Conservation (phyloP, 2,797 vertebrate genomes). For the Leptodactylus fallax region DNA sequence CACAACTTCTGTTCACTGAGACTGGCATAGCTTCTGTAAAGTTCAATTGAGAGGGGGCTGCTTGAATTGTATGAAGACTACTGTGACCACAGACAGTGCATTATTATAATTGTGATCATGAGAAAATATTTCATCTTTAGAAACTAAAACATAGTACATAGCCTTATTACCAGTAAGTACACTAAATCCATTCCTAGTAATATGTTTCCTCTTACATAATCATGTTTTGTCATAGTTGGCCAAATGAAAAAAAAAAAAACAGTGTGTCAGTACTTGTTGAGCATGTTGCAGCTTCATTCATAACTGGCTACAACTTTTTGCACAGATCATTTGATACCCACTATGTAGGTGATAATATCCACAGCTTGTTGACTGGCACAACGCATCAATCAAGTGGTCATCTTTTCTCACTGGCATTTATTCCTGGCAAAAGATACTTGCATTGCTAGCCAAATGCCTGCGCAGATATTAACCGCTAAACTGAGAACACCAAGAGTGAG, state of each 20-base stretch:
- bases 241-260: background rate
- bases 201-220: no score
- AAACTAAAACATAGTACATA: no score
- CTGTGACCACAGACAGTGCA: no score
- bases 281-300: background rate
- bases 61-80: no score
- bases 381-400: constrained; percentile 16
- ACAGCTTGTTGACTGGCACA: constrained; percentile 16
- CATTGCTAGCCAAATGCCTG: constrained; percentile 29
- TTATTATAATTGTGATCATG: no score
- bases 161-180: no score
- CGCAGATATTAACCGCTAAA: background rate
- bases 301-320: background rate
- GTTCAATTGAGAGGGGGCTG: no score
- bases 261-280: no score
- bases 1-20: no score
- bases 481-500: background rate
- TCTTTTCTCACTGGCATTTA: constrained; percentile 29
- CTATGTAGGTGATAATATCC: constrained; percentile 8
- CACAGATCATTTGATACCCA: background rate
- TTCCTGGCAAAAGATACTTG: background rate
- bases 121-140: no score
- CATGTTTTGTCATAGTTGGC: background rate
- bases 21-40: no score
- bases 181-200: no score